Evolutionary conservation across 2,797 vertebrate species (phyloP).

Genomic region (Toxotes lorentzi): DNA sequence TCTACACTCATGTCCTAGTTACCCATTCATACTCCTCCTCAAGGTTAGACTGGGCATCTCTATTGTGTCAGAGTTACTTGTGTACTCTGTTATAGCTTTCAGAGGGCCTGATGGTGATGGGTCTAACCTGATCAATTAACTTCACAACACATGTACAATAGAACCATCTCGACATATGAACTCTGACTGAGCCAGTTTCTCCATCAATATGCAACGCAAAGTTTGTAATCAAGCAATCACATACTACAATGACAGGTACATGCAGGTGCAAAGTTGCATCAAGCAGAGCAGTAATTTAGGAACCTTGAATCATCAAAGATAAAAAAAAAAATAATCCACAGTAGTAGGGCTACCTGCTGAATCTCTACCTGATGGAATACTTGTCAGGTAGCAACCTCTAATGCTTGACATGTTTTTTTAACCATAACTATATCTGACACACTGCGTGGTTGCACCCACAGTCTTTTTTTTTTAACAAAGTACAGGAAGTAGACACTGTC

Average conservation of each 20-base stretch:
- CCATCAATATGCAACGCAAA: neutral
- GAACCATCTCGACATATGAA: neutral
- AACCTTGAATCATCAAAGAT: conserved; percentile 31
- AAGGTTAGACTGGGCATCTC: conserved; percentile 59
- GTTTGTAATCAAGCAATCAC: conserved; percentile 13
- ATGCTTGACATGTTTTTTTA: conserved; percentile 6
- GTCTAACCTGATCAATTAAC: conserved; percentile 12
- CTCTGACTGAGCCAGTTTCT: neutral
- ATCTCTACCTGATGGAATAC: conserved; percentile 6
- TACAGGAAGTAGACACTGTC: conserved; percentile 1
- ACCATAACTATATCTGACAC: neutral
- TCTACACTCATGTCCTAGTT: conserved; percentile 58
- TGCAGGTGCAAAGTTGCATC: conserved; percentile 14
- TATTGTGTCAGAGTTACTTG: conserved; percentile 23
- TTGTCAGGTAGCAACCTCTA: neutral
- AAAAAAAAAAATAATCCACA: conserved; percentile 37
- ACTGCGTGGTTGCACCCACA: neutral
- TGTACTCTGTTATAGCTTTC: neutral
- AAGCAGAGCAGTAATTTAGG: conserved; percentile 5
- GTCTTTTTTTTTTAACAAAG: neutral
- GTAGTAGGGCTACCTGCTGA: conserved; percentile 20
- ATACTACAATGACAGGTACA: neutral
- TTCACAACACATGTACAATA: neutral
- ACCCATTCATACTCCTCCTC: conserved; percentile 41
- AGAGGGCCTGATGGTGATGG: neutral